Evolutionary conservation across 2,888 invertebrate genomes (phyloP).

Genomic region (Chydorus sphaericus): DNA sequence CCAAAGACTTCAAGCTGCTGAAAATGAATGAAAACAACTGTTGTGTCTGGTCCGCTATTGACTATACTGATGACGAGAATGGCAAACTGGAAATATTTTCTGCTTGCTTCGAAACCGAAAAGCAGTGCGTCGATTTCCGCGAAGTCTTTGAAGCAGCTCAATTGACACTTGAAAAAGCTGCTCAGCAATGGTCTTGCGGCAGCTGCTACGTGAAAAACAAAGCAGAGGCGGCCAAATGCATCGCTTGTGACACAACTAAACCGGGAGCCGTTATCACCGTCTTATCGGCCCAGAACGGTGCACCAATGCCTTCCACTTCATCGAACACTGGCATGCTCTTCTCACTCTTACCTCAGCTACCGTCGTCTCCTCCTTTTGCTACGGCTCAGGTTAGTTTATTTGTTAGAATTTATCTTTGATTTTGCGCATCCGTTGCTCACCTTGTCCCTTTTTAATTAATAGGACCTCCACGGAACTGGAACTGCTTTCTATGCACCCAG

Average conservation of each 20-base stretch:
- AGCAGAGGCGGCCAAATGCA: conserved; percentile 40
- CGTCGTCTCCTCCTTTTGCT: too few relatives aligned
- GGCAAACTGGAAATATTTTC: conserved; percentile 53
- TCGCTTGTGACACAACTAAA: conserved; percentile 43
- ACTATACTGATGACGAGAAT: conserved; percentile 66
- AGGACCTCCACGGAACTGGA: too few relatives aligned
- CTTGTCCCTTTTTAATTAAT: too few relatives aligned
- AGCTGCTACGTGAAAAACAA: conserved; percentile 44
- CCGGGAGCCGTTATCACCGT: conserved; percentile 33
- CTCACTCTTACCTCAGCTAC: too few relatives aligned
- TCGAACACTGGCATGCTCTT: too few relatives aligned
- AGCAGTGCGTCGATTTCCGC: conserved; percentile 52
- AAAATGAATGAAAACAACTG: conserved; percentile 48
- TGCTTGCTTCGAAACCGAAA: conserved; percentile 61
- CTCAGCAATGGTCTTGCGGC: conserved; percentile 52
- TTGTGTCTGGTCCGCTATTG: conserved; percentile 69
- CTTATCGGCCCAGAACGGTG: too few relatives aligned
- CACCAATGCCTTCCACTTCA: too few relatives aligned
- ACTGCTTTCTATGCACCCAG: too few relatives aligned
- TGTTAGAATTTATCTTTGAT: too few relatives aligned
- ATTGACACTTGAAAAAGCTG: not conserved
- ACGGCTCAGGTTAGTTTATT: too few relatives aligned
- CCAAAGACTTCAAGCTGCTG: conserved; percentile 55
- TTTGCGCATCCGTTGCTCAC: too few relatives aligned
- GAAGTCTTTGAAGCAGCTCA: conserved; percentile 30